Evolutionary conservation across 2,797 vertebrate species (phyloP).

Genomic region (Sebastes elongatus): DNA sequence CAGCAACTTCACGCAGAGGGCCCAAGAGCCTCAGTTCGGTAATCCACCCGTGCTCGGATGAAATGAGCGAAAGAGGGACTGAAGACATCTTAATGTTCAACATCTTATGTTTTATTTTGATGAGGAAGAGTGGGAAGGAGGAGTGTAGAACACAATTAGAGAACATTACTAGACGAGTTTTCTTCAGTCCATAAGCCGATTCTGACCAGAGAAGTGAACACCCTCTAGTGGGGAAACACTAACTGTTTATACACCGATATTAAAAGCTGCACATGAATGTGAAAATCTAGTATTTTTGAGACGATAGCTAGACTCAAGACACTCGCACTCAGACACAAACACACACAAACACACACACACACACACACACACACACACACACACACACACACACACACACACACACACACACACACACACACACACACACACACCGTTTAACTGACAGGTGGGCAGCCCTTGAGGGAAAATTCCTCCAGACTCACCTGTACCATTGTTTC

Average conservation of each 20-base stretch:
- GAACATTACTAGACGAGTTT: not conserved
- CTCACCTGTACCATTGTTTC: slow-evolving; percentile 76
- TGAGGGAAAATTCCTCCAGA: slow-evolving; percentile 56
- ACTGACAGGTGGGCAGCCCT: slow-evolving; percentile 52
- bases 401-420: not conserved
- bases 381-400: not conserved
- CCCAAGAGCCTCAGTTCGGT: not conserved
- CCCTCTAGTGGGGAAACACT: slow-evolving; percentile 30
- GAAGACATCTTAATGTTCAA: slow-evolving; percentile 4
- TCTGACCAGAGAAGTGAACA: slow-evolving; percentile 1
- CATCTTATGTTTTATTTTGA: not conserved
- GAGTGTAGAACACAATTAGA: not conserved
- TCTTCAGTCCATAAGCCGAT: too few species aligned
- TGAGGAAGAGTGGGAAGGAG: not conserved
- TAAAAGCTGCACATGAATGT: not conserved
- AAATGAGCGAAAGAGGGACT: not conserved
- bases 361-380: not conserved
- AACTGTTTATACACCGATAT: not conserved
- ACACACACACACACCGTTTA: slow-evolving; percentile 5
- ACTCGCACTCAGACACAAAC: not conserved
- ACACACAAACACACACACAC: not conserved
- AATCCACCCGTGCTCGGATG: not conserved
- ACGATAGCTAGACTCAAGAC: not conserved
- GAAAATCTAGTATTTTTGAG: not conserved
- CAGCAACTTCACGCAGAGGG: not conserved